Conservation (phyloP, 1,140 invertebrate genomes). For the Drosophila prosaltans region DNA sequence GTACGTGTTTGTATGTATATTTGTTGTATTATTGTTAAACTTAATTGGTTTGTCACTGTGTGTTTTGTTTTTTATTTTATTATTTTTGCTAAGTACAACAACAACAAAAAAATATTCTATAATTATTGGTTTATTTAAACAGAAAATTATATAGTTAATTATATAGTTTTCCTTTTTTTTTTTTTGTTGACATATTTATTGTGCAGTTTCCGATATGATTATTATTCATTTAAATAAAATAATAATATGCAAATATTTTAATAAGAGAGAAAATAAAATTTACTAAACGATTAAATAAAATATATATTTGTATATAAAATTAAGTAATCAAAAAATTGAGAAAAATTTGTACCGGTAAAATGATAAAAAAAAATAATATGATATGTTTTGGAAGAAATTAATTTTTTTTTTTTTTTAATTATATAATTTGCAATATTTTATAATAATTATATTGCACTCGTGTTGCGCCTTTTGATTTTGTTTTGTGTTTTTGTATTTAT, state of each 20-base stretch:
- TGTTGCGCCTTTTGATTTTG: conserved; percentile 70
- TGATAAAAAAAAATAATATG: conserved; percentile 29
- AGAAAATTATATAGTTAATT: conserved; percentile 7
- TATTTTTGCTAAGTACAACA: conserved; percentile 63
- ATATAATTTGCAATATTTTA: conserved; percentile 47
- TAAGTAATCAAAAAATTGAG: conserved; percentile 20
- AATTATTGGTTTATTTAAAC: conserved; percentile 9
- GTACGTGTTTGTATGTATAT: conserved; percentile 26
- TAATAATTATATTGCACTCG: conserved; percentile 78
- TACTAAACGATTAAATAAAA: conserved; percentile 19
- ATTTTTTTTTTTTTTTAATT: conserved; percentile 9
- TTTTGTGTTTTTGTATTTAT: conserved; percentile 37
- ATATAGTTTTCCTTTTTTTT: conserved; percentile 26
- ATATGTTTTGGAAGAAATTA: conserved; percentile 48
- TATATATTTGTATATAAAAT: neutral
- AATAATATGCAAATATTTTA: conserved; percentile 42
- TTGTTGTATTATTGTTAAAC: conserved; percentile 37
- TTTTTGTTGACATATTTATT: conserved; percentile 54
- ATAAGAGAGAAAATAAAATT: conserved; percentile 14
- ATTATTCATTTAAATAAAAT: conserved; percentile 56
- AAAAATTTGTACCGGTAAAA: conserved; percentile 49
- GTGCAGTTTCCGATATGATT: conserved; percentile 66
- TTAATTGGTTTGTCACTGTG: conserved; percentile 29
- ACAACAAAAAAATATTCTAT: conserved; percentile 51
- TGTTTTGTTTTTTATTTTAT: conserved; percentile 9